Conservation (phyloP, 2,113 vertebrate genomes). For the Channa argus region DNA sequence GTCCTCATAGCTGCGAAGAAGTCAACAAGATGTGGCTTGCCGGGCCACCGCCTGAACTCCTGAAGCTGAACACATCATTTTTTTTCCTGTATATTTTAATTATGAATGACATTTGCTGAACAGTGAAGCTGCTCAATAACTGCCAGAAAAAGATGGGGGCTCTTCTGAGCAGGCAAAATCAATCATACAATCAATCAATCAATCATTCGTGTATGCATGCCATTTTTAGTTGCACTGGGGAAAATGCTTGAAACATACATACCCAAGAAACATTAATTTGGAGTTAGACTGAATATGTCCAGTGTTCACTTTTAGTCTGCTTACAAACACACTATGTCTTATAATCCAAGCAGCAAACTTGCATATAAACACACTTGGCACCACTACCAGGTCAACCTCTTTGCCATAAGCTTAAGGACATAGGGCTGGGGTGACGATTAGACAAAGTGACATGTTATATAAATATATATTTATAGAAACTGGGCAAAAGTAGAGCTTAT, state of each 20-base stretch:
- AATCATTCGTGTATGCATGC: slow-evolving; percentile 31
- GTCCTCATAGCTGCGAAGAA: slow-evolving; percentile 33
- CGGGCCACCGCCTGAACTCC: slow-evolving; percentile 34
- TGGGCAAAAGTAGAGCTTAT: slow-evolving; percentile 50
- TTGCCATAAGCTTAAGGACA: slow-evolving; percentile 60
- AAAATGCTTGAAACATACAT: slow-evolving; percentile 8
- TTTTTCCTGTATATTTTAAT: slow-evolving; percentile 46
- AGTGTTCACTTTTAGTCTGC: slow-evolving; percentile 8
- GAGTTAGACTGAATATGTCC: not conserved
- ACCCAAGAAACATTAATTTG: slow-evolving; percentile 9
- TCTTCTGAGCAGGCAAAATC: slow-evolving; percentile 40
- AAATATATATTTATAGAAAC: slow-evolving; percentile 63
- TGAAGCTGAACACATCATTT: slow-evolving; percentile 50
- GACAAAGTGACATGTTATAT: slow-evolving; percentile 67
- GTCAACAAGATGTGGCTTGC: slow-evolving; percentile 30
- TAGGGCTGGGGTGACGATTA: slow-evolving; percentile 53
- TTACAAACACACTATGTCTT: slow-evolving; percentile 23
- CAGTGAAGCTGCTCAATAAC: slow-evolving; percentile 43
- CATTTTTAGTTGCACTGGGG: not conserved
- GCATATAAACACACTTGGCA: slow-evolving; percentile 59
- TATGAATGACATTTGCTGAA: slow-evolving; percentile 70
- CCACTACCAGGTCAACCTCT: slow-evolving; percentile 23
- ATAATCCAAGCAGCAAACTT: slow-evolving; percentile 53
- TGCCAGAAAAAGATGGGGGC: slow-evolving; percentile 24
- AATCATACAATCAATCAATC: slow-evolving; percentile 46